A percentile compares a stretch with the other conserved stretches of the same genome.
These are phyloP conservation scores for Agrochola lota DNA, from an alignment of 2,888 invertebrate genomes.

Conservation along the genomic window DNA sequence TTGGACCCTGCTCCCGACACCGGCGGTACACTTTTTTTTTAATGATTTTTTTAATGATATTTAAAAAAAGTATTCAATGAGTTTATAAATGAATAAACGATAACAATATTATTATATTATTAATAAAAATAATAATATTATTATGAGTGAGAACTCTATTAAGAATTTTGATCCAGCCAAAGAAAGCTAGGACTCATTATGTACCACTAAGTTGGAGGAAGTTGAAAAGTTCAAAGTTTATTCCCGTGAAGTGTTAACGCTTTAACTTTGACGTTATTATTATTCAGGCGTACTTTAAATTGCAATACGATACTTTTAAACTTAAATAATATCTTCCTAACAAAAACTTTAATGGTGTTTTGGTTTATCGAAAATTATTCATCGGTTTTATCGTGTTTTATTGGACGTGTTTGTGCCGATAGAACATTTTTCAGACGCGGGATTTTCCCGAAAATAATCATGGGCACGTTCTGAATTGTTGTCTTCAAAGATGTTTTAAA, in stretches of 20 bases:
- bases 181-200: background rate
- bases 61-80: too few species aligned
- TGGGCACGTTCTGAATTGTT: too few species aligned
- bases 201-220: slow-evolving; percentile 18
- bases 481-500: too few species aligned
- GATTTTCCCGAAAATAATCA: background rate
- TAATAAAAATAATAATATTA: background rate
- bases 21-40: too few species aligned
- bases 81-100: too few species aligned
- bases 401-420: too few species aligned
- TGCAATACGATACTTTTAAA: slow-evolving; percentile 34
- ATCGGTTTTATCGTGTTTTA: background rate
- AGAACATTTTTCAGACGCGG: background rate
- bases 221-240: slow-evolving; percentile 10
- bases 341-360: background rate
- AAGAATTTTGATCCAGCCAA: slow-evolving; percentile 2
- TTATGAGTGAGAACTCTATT: slow-evolving; percentile 10
- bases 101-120: too few species aligned
- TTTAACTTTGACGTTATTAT: slow-evolving; percentile 36
- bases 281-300: slow-evolving; percentile 23
- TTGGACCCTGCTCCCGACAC: too few species aligned
- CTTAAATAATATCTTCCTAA: background rate
- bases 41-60: too few species aligned
- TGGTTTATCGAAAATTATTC: slow-evolving; percentile 5
- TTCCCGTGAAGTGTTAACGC: slow-evolving; percentile 4